Conservation (phyloP, 92 coral and sea anemone genomes). For the Palythoa grandiflora region DNA sequence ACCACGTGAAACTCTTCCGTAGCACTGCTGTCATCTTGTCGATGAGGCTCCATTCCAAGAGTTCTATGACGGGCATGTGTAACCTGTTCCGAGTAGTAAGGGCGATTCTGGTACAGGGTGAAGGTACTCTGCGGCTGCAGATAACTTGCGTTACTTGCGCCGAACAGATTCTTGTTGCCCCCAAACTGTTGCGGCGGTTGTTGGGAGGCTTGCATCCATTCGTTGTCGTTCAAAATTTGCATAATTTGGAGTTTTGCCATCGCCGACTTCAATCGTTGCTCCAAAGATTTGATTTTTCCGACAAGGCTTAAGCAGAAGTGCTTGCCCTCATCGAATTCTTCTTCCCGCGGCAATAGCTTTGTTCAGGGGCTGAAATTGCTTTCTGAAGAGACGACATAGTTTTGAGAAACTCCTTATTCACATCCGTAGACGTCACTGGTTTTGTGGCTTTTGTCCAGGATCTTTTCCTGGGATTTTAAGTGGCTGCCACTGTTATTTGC, state of each 20-base stretch:
- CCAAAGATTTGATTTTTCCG: constrained; percentile 28
- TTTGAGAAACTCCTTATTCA: constrained; percentile 44
- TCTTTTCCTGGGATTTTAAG: constrained; percentile 36
- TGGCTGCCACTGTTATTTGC: constrained; percentile 14
- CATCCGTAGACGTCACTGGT: constrained; percentile 2
- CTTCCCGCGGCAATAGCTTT: neutral
- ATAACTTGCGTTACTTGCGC: constrained; percentile 36
- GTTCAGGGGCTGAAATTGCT: constrained; percentile 25
- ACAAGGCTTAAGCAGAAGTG: constrained; percentile 46
- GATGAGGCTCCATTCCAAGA: constrained; percentile 38
- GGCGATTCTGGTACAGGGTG: constrained; percentile 28
- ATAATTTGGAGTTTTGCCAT: constrained; percentile 52
- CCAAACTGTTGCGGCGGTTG: constrained; percentile 44
- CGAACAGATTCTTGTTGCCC: constrained; percentile 17
- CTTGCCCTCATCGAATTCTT: constrained; percentile 39
- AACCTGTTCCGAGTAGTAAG: constrained; percentile 27
- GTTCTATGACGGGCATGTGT: constrained; percentile 31
- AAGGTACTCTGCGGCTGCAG: constrained; percentile 34
- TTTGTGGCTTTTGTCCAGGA: constrained; percentile 25
- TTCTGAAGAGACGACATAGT: constrained; percentile 27
- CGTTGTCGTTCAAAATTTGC: constrained; percentile 46
- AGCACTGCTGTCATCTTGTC: constrained; percentile 29
- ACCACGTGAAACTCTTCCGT: constrained; percentile 24
- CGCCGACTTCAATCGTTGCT: constrained; percentile 32
- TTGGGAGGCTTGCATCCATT: constrained; percentile 47